Evolutionary conservation across 1,140 invertebrate species (phyloP), one percentile per base, ranked within the genome.

Genomic region (Drosophila mayri): DNA sequence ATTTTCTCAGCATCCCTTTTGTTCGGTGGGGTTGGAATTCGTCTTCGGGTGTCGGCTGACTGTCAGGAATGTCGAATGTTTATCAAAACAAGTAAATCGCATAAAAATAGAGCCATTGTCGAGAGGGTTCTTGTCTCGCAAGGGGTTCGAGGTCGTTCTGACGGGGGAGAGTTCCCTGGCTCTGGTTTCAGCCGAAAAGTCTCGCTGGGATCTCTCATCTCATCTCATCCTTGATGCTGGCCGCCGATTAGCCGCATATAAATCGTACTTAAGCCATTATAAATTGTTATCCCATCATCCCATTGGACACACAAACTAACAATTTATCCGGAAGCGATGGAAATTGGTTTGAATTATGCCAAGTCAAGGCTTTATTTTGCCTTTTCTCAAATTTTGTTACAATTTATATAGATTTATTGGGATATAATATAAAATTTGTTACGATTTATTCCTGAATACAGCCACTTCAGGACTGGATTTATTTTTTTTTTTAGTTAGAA

Each of bases 91-190:
- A 88, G 80, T 61, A 87, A 87, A 87, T 87, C 84, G 76, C 84
- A 87, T 88, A 83, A 87, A 87, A 87, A 88, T 88, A 88, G 84
- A 87, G 84, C 84, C 84, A 87, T 87, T 88, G 84, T 88, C 76
- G 68, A 72, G 75, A 79, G 81, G 66, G 43, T 44, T 44, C 40
- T 49, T 10, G 28, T 14, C 7, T 18, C 1, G 14, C 4, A 20
- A 30, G 28, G 5, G 47, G 44, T 6, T 41, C n/a, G 16, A 18
- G 10, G 40, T 46, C 41, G 40, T 20, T 55, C n/a, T 14, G 8
- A 8, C n/a, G 16, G 12, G 73, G 61, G 46, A 59, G 71, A 55
- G 10, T 60, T 73, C 1, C 6, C 44, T 20, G 22, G 25, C 25
- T 49, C 47, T 37, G 20, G 14, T 61, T 60, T 25, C 44, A 35